These are phyloP conservation scores for Hydriomena furcata DNA, from an alignment of 2,888 invertebrate genomes.

Conservation along the genomic window DNA sequence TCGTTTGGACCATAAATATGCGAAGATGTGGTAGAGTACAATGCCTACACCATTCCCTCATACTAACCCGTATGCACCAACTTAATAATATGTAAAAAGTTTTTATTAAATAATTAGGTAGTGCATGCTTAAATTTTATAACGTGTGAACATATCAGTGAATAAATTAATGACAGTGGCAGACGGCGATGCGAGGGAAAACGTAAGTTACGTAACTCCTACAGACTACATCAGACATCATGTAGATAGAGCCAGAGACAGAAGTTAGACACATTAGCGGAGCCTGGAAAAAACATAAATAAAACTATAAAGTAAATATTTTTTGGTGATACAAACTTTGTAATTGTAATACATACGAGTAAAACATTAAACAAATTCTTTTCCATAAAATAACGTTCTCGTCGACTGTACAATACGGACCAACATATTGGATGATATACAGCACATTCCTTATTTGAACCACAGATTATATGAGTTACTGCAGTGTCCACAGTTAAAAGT, in stretches of 20 bases:
- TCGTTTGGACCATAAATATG: background rate
- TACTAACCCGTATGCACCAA: constrained; percentile 3
- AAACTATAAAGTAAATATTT: too few species aligned
- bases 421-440: constrained; percentile 63
- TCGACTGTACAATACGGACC: constrained; percentile 15
- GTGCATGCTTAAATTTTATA: constrained; percentile 25
- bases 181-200: constrained; percentile 25
- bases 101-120: constrained; percentile 13
- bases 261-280: background rate
- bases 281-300: too few species aligned
- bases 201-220: too few species aligned
- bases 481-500: constrained; percentile 41
- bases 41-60: background rate
- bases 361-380: background rate
- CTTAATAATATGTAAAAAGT: constrained; percentile 21
- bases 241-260: constrained; percentile 15
- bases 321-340: background rate
- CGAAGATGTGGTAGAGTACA: background rate
- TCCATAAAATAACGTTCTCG: background rate
- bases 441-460: constrained; percentile 59
- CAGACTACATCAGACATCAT: constrained; percentile 16
- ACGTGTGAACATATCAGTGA: constrained; percentile 39
- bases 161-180: constrained; percentile 42
- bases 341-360: background rate
- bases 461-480: constrained; percentile 17